Percentiles rank a stretch among this genome's conserved stretches.
Evolutionary conservation across 2,113 vertebrate genomes (phyloP).

Genomic region (Ginglymostoma cirratum): DNA sequence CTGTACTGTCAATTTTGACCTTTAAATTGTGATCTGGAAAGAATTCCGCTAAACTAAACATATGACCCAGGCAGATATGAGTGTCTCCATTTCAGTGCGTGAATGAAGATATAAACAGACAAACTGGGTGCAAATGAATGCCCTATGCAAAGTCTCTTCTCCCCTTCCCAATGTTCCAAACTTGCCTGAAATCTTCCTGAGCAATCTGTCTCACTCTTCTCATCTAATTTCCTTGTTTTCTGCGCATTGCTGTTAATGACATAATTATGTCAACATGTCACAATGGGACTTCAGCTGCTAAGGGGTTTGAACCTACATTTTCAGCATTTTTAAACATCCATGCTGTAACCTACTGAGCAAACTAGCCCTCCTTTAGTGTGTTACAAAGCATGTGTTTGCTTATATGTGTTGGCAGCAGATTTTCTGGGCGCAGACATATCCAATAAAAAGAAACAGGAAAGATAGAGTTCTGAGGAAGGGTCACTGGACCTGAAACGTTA

Average conservation of each 20-base stretch:
- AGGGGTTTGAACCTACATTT: neutral
- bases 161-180: neutral
- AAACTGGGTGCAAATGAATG: neutral
- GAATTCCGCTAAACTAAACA: neutral
- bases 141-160: neutral
- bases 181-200: neutral
- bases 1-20: neutral
- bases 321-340: neutral
- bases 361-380: neutral
- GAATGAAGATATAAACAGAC: neutral
- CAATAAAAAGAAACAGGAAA: neutral
- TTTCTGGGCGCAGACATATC: neutral
- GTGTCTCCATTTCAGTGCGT: neutral
- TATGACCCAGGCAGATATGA: neutral
- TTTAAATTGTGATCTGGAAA: neutral
- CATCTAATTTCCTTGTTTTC: neutral
- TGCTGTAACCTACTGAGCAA: neutral
- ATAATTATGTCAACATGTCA: neutral
- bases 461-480: neutral
- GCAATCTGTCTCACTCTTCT: too few species aligned
- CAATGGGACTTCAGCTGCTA: neutral
- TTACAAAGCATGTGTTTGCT: neutral
- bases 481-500: too few species aligned
- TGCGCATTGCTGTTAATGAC: neutral
- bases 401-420: neutral